Conservation (phyloP, 2,888 invertebrate species). For the Erebia palarica region DNA sequence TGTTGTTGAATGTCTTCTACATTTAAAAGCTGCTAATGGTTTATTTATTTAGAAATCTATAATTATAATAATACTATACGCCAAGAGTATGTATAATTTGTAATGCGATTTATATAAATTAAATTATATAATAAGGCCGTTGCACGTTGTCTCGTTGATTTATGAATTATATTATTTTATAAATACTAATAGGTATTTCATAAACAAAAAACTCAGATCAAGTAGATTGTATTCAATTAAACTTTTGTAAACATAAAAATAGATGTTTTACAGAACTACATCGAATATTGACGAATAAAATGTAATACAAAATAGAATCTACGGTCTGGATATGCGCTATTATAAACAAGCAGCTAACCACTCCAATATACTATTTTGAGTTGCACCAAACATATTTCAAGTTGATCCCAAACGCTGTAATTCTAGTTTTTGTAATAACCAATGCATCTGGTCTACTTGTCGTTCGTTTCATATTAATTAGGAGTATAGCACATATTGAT, state of each 20-base stretch:
- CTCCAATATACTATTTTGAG: conserved; percentile 6
- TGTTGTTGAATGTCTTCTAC: conserved; percentile 7
- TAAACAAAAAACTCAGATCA: no score
- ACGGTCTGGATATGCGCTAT: not conserved
- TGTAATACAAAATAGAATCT: not conserved
- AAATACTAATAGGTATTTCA: no score
- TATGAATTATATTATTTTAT: no score
- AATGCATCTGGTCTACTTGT: conserved; percentile 18
- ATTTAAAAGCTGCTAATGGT: conserved; percentile 8
- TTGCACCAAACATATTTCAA: conserved; percentile 2
- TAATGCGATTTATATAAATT: not conserved
- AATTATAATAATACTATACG: not conserved
- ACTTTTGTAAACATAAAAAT: no score
- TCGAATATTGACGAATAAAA: no score
- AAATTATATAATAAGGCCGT: not conserved
- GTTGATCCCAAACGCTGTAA: conserved; percentile 10
- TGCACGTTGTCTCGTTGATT: no score
- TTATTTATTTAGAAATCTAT: conserved; percentile 13
- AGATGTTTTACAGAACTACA: no score
- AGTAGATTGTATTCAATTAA: no score
- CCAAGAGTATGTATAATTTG: not conserved
- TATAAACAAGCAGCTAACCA: conserved; percentile 4
- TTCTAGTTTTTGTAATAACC: conserved; percentile 18
- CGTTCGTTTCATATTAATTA: conserved; percentile 20
- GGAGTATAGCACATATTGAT: conserved; percentile 17